Base-by-base conservation (phyloP, 2,113 vertebrate species). In the Calypte anna region DNA sequence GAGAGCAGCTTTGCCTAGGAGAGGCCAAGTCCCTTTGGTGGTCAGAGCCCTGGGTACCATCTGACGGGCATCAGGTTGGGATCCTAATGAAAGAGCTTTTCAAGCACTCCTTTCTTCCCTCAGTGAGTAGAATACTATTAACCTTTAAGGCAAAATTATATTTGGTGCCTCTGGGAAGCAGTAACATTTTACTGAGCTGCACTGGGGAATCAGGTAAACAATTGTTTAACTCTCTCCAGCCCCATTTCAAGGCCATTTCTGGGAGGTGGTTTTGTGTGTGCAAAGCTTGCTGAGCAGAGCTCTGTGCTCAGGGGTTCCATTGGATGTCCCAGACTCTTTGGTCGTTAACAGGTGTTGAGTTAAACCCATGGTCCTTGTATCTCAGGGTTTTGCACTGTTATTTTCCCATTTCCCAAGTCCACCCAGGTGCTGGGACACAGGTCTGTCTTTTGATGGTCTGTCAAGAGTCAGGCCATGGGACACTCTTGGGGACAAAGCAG, bases 81-180 rank as follows among this genome's bases (percentile, higher is more conserved):
- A 36, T 91, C 66, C 4, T 57, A 88, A 76, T 79, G 62, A 91
- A 93, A 95, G 85, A 94, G 66, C 76, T 90, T 93, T 94, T 88
- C 87, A 83, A 90, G 94, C 72, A 2, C 68, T 94, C 31, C 7
- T 88, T 93, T 93, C 91, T 94, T 70, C 82, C 93, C 93, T 94
- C 44, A 14, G 85, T n/a, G 82, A 92, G 68, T 61, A 40, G 91
- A 97, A 97, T 94, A 89, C 82, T 96, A 96, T 97, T 97, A 97
- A 97, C 97, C 96, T 97, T 97, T 97, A 97, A 97, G 96, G 96
- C 91, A 97, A 96, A 97, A 97, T 97, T 97, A 90, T 94, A 92
- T 97, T 93, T 96, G 5, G 44, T 96, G 94, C 96, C 93, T 94
- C 89, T 93, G 96, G 96, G 94, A 97, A 96, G 96, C 82, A 86